Conservation (phyloP, 2,113 vertebrate genomes). For the Pyxicephalus adspersus region DNA sequence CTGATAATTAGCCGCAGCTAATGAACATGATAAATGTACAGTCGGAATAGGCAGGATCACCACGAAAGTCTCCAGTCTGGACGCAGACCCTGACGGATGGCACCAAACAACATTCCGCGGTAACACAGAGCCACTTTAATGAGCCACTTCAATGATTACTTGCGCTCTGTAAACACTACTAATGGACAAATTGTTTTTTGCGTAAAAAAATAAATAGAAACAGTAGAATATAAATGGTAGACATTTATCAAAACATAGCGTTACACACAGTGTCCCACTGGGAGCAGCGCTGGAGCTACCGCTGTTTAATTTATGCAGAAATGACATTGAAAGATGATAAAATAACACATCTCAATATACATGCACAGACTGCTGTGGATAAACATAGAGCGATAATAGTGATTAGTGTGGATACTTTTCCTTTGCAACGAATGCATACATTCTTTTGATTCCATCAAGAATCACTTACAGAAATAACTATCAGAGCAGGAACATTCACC, state of each 20-base stretch:
- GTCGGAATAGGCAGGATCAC: slow-evolving; percentile 20
- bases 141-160: slow-evolving; percentile 47
- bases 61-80: slow-evolving; percentile 1
- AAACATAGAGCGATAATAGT: background rate
- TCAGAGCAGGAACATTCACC: background rate
- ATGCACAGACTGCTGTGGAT: background rate
- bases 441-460: background rate
- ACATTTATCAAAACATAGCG: slow-evolving; percentile 51
- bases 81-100: slow-evolving; percentile 33
- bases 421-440: background rate
- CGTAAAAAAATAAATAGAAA: slow-evolving; percentile 32
- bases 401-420: slow-evolving; percentile 3
- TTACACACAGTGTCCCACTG: slow-evolving; percentile 34
- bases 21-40: slow-evolving; percentile 38
- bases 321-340: slow-evolving; percentile 54
- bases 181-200: slow-evolving; percentile 43
- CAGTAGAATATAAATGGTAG: slow-evolving; percentile 52
- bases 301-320: slow-evolving; percentile 54
- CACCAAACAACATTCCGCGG: background rate
- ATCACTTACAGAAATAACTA: background rate
- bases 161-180: slow-evolving; percentile 41
- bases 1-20: slow-evolving; percentile 19
- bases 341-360: slow-evolving; percentile 22
- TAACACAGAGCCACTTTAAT: slow-evolving; percentile 43
- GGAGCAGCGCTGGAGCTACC: slow-evolving; percentile 36